Evolutionary conservation across 2,888 invertebrate species (phyloP).

Genomic region (Spilosoma lubricipeda): DNA sequence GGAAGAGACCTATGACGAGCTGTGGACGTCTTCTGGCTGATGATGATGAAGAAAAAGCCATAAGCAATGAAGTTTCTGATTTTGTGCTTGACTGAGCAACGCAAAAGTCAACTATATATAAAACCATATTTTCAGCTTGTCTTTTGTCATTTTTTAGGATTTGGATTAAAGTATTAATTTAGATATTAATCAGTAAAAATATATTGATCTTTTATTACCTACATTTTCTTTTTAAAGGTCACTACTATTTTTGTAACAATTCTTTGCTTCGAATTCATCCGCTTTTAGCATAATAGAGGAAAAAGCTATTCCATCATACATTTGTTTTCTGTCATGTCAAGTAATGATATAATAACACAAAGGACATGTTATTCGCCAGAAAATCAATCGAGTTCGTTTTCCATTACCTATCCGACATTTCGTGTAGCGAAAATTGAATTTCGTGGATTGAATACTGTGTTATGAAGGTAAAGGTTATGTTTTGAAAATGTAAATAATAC

Average conservation of each 20-base stretch:
- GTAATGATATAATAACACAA: conserved; percentile 21
- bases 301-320: background rate
- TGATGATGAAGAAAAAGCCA: too few species aligned
- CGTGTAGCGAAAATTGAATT: conserved; percentile 67
- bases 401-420: conserved; percentile 63
- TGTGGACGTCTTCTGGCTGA: too few species aligned
- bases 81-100: too few species aligned
- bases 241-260: background rate
- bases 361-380: conserved; percentile 42
- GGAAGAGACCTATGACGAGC: too few species aligned
- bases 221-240: background rate
- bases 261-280: background rate
- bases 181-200: too few species aligned
- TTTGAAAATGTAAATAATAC: background rate
- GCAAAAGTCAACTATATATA: too few species aligned
- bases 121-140: too few species aligned
- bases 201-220: too few species aligned
- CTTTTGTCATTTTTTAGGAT: too few species aligned
- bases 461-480: conserved; percentile 5
- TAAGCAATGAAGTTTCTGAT: too few species aligned
- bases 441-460: conserved; percentile 41
- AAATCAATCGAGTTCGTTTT: conserved; percentile 25
- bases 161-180: too few species aligned
- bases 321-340: conserved; percentile 1
- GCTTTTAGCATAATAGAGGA: background rate